A percentile compares a stretch with the other conserved stretches of the same genome.
Evolutionary conservation across 2,797 vertebrate species (phyloP).

Genomic region (Rhynchotus rufescens): DNA sequence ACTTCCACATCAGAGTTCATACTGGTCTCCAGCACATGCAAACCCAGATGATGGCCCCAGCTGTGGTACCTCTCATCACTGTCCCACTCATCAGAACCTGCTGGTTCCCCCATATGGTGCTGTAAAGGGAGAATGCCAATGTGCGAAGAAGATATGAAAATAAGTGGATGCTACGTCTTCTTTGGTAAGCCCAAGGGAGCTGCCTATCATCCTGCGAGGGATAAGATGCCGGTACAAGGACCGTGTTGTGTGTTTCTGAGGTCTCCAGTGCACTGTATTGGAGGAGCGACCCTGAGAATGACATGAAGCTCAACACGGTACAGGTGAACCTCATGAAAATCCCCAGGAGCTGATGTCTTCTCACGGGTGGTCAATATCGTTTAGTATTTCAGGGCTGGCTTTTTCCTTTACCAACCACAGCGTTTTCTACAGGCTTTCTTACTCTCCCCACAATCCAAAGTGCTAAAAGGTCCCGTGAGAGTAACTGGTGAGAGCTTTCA

Average conservation of each 20-base stretch:
- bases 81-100: neutral
- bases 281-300: neutral
- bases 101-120: neutral
- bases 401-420: conserved; percentile 27
- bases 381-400: neutral
- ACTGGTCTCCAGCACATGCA: rapidly evolving
- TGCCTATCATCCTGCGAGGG: neutral
- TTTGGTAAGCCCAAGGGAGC: neutral
- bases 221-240: rapidly evolving
- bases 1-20: neutral
- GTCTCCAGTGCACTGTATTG: neutral
- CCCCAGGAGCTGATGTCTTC: conserved; percentile 1
- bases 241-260: neutral
- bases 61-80: neutral
- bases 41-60: neutral
- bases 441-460: conserved; percentile 61
- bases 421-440: conserved; percentile 18
- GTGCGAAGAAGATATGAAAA: rapidly evolving
- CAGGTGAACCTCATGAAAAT: neutral
- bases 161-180: rapidly evolving
- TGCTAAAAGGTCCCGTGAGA: conserved; percentile 68
- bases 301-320: neutral
- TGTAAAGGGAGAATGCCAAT: neutral
- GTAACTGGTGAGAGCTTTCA: conserved; percentile 63
- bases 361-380: neutral